Percentiles rank a stretch among this genome's conserved stretches.
Conservation (phyloP, 2,113 vertebrate genomes). For the Muscicapa adusta region DNA sequence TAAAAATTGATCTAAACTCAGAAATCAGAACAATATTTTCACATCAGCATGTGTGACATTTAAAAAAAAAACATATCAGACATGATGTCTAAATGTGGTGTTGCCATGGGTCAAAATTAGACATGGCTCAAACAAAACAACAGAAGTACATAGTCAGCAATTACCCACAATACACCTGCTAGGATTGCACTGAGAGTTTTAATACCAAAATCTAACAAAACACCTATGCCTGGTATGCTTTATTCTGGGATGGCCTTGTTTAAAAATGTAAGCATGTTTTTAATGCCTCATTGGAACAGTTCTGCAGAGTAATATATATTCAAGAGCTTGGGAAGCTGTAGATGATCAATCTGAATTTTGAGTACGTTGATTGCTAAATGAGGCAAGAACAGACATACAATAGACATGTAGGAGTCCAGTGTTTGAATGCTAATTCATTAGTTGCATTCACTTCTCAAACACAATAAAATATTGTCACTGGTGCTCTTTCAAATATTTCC, state of each 20-base stretch:
- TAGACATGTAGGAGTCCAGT: background rate
- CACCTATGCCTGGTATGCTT: fast-evolving
- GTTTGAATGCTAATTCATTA: background rate
- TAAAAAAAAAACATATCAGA: background rate
- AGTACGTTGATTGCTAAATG: background rate
- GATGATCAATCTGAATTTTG: background rate
- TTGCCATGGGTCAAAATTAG: background rate
- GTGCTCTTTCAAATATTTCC: background rate
- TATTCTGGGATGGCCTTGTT: background rate
- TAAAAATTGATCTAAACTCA: background rate
- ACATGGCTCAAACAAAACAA: background rate
- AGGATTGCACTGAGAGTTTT: background rate
- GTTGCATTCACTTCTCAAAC: background rate
- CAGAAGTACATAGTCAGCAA: background rate
- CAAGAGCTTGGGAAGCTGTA: background rate
- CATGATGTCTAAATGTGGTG: background rate
- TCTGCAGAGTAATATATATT: background rate
- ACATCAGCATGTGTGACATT: background rate
- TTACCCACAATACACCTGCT: background rate
- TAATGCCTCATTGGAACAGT: background rate
- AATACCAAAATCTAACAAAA: background rate
- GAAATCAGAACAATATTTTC: background rate
- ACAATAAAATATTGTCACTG: background rate
- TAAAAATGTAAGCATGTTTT: background rate
- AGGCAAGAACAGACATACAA: background rate